Evolutionary conservation across 2,888 invertebrate genomes (phyloP).

Genomic region (Tinea semifulvella): DNA sequence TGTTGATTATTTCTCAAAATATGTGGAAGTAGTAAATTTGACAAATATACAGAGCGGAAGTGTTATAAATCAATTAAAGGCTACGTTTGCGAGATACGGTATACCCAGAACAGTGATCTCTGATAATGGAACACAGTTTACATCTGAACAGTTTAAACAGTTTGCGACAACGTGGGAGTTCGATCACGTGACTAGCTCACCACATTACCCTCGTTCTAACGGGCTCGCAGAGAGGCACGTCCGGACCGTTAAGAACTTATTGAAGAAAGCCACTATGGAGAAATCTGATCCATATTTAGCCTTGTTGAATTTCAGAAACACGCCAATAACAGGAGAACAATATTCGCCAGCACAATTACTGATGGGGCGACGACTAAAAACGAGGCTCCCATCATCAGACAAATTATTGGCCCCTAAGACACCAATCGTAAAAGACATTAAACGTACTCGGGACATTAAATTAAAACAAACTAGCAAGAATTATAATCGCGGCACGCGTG

Average conservation of each 20-base stretch:
- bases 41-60: not conserved
- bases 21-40: constrained; percentile 19
- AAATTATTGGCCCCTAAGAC: constrained; percentile 10
- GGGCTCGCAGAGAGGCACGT: constrained; percentile 3
- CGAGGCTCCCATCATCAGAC: constrained; percentile 14
- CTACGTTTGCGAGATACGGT: not conserved
- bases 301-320: constrained; percentile 19
- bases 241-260: constrained; percentile 12
- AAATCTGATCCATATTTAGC: constrained; percentile 18
- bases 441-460: not conserved
- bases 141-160: not conserved
- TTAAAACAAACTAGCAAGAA: not conserved
- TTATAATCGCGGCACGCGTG: not conserved
- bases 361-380: constrained; percentile 20
- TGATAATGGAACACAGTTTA: not conserved
- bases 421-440: not conserved
- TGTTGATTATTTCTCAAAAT: constrained; percentile 23
- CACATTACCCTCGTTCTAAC: constrained; percentile 1
- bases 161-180: not conserved
- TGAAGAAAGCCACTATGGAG: constrained; percentile 16
- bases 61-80: not conserved
- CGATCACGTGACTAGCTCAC: not conserved
- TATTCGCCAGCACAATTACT: constrained; percentile 18
- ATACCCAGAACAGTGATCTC: not conserved
- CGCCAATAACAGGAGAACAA: constrained; percentile 14